phyloP scores from a whole-genome alignment of 2,888 invertebrate genomes.

The Apotomis capreana region DNA sequence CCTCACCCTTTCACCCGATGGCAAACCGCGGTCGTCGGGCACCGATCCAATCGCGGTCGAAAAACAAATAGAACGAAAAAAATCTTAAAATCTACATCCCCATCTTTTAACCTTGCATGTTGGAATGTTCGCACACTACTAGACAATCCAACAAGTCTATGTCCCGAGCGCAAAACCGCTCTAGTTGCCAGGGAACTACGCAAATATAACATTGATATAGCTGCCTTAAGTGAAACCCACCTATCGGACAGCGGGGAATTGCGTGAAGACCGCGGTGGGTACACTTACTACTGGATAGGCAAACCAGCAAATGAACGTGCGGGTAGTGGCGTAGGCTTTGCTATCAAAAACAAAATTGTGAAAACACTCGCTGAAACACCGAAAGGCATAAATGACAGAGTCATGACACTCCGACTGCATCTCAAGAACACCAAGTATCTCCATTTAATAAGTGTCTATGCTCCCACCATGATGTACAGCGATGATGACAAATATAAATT shows the following conservation, averaged over 20 bases:
- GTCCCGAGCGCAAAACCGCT: conserved; percentile 7
- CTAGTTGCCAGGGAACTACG: not conserved
- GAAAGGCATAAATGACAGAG: too few relatives aligned
- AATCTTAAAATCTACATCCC: too few relatives aligned
- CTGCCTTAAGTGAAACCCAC: conserved; percentile 39
- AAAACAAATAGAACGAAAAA: not conserved
- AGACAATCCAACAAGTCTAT: not conserved
- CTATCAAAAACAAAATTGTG: too few relatives aligned
- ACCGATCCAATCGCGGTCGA: not conserved
- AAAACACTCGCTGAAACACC: too few relatives aligned
- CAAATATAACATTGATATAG: conserved; percentile 28
- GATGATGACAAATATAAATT: not conserved
- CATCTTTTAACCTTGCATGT: not conserved
- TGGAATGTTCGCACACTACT: conserved; percentile 6
- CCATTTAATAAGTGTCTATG: not conserved
- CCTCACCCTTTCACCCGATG: conserved; percentile 28
- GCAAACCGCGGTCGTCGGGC: not conserved
- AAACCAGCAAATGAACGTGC: not conserved
- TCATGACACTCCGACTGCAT: too few relatives aligned
- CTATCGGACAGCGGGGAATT: conserved; percentile 27
- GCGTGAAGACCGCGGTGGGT: conserved; percentile 29
- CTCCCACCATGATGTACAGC: not conserved
- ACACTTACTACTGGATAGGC: conserved; percentile 36
- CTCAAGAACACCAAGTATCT: not conserved
- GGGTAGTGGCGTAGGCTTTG: too few relatives aligned